Evolutionary conservation across 1,140 invertebrate species (phyloP).

Genomic region (Melitaea cinxia): DNA sequence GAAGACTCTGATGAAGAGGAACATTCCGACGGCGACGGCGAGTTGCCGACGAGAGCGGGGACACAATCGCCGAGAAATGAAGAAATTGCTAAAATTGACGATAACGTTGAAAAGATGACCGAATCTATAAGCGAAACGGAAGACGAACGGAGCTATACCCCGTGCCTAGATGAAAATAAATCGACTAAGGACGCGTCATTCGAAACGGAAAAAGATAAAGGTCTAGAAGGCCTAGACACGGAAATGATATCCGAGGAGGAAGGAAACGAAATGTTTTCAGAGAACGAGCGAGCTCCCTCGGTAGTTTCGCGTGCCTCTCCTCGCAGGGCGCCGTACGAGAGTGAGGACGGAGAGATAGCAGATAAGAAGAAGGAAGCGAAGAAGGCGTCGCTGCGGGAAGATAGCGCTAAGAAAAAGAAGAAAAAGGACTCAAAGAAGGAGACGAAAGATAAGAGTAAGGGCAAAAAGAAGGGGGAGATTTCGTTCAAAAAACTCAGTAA

Average conservation of each 20-base stretch:
- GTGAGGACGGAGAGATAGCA: slow-evolving; percentile 82
- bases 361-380: slow-evolving; percentile 81
- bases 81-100: slow-evolving; percentile 35
- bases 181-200: slow-evolving; percentile 69
- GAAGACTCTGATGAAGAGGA: slow-evolving; percentile 24
- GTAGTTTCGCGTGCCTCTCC: slow-evolving; percentile 60
- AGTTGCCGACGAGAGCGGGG: slow-evolving; percentile 8
- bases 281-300: slow-evolving; percentile 67
- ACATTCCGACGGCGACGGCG: neutral
- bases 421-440: slow-evolving; percentile 73
- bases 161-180: slow-evolving; percentile 85
- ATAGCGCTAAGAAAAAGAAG: slow-evolving; percentile 66
- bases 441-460: slow-evolving; percentile 64
- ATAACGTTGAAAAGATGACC: slow-evolving; percentile 79
- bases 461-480: slow-evolving; percentile 71
- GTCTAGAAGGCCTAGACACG: slow-evolving; percentile 85
- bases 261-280: slow-evolving; percentile 83
- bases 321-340: slow-evolving; percentile 58
- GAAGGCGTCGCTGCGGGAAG: slow-evolving; percentile 47
- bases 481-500: slow-evolving; percentile 92
- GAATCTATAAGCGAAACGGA: slow-evolving; percentile 84
- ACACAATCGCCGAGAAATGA: slow-evolving; percentile 29
- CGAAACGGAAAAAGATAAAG: slow-evolving; percentile 72
- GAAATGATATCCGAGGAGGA: slow-evolving; percentile 88
- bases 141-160: slow-evolving; percentile 85